phyloP scores from a whole-genome alignment of 2,113 vertebrate species.

The Mesoclemmys tuberculata region DNA sequence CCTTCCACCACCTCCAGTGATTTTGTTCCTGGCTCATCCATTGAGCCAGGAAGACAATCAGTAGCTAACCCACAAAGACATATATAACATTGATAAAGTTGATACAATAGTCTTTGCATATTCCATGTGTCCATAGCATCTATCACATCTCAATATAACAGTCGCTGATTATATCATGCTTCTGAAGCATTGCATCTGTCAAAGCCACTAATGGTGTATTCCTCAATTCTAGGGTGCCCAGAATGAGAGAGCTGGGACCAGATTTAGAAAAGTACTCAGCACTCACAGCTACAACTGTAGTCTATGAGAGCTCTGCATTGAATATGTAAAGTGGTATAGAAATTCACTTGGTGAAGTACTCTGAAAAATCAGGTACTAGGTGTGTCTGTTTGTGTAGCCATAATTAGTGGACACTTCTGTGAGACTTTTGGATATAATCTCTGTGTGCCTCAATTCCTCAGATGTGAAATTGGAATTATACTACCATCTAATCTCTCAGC shows the following conservation, averaged over 20 bases:
- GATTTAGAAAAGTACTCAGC: neutral
- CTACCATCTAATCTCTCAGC: too few relatives aligned
- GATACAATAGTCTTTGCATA: neutral
- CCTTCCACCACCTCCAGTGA: neutral
- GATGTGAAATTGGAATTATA: too few relatives aligned
- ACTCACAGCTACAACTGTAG: neutral
- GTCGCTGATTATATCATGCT: neutral
- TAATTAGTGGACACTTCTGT: too few relatives aligned
- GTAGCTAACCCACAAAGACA: neutral
- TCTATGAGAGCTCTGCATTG: neutral
- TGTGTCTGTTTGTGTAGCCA: neutral
- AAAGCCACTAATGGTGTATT: neutral
- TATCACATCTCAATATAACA: neutral
- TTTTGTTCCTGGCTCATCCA: neutral
- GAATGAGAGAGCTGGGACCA: neutral
- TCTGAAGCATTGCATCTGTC: neutral
- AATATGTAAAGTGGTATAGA: neutral
- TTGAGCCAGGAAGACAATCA: neutral
- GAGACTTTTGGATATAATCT: too few relatives aligned
- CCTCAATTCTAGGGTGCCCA: neutral
- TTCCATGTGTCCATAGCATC: neutral
- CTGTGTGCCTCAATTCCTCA: too few relatives aligned
- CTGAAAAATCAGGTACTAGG: neutral
- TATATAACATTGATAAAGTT: neutral
- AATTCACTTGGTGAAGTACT: neutral